A percentile compares a stretch with the other conserved stretches of the same genome.
These are phyloP conservation scores for Drosophila asahinai DNA, from an alignment of 1,140 invertebrate species.

Conservation along the genomic window DNA sequence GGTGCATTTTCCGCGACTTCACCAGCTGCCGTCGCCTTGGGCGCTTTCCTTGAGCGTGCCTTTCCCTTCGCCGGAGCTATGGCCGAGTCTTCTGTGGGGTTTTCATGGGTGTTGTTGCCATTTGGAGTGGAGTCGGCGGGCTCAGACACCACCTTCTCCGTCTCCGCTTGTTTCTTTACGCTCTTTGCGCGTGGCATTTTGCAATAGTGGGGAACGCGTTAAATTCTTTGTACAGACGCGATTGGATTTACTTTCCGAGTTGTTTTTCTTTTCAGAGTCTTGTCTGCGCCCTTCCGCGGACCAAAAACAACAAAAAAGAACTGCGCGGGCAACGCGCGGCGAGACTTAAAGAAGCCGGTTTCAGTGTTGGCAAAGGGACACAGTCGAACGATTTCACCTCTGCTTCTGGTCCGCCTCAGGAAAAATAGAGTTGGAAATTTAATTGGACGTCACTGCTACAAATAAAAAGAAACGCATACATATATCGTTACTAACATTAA, in stretches of 20 bases:
- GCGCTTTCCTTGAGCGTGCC: slow-evolving; percentile 43
- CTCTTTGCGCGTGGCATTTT: slow-evolving; percentile 63
- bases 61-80: slow-evolving; percentile 45
- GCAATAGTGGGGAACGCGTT: neutral
- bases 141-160: slow-evolving; percentile 5
- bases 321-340: slow-evolving; percentile 68
- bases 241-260: slow-evolving; percentile 11
- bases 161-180: slow-evolving; percentile 44
- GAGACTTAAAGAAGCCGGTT: slow-evolving; percentile 50
- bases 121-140: slow-evolving; percentile 41
- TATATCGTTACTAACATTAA: too few relatives aligned
- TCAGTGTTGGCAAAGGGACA: neutral
- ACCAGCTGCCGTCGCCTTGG: slow-evolving; percentile 9
- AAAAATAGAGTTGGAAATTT: neutral
- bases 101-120: slow-evolving; percentile 35
- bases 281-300: slow-evolving; percentile 10
- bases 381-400: slow-evolving; percentile 1
- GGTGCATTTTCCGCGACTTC: slow-evolving; percentile 9
- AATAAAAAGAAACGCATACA: too few relatives aligned
- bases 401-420: neutral
- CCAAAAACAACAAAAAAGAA: slow-evolving; percentile 34
- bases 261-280: neutral
- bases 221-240: neutral
- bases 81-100: neutral
- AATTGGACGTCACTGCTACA: neutral